Evolutionary conservation across 2,888 invertebrate species (phyloP).

Genomic region (Heteropelma amictum): DNA sequence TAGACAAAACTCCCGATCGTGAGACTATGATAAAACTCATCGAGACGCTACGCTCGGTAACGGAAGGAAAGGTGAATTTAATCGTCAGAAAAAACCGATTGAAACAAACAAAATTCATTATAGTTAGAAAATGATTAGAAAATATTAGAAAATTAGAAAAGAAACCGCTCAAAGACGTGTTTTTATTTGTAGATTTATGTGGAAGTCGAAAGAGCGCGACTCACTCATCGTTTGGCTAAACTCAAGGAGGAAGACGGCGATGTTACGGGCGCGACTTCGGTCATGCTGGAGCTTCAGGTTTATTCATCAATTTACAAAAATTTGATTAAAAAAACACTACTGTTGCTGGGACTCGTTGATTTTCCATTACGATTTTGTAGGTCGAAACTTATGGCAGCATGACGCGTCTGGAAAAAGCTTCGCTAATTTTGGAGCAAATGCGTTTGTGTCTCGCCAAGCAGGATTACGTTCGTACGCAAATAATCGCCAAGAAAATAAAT

Average conservation of each 20-base stretch:
- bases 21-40: conserved; percentile 95
- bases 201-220: conserved; percentile 98
- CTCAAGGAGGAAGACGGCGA: conserved; percentile 91
- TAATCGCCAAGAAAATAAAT: conserved; percentile 99
- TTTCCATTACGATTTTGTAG: no score
- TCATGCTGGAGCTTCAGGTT: conserved; percentile 96
- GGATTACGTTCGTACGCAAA: conserved; percentile 98
- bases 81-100: no score
- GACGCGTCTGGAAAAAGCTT: conserved; percentile 98
- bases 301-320: conserved; percentile 42
- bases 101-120: no score
- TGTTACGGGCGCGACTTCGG: conserved; percentile 92
- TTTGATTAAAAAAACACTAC: neutral
- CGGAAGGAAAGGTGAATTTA: conserved; percentile 92
- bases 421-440: conserved; percentile 99
- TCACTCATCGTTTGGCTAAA: conserved; percentile 93
- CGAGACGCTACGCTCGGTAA: conserved; percentile 95
- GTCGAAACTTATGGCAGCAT: conserved; percentile 99
- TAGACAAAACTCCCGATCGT: conserved; percentile 94
- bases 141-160: neutral
- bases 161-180: neutral
- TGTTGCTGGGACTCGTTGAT: neutral
- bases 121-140: no score
- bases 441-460: conserved; percentile 95
- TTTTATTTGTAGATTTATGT: conserved; percentile 90